A percentile compares a stretch with the other conserved stretches of the same genome.
Conservation (phyloP, 2,113 vertebrate species). For the Cyanoderma ruficeps region DNA sequence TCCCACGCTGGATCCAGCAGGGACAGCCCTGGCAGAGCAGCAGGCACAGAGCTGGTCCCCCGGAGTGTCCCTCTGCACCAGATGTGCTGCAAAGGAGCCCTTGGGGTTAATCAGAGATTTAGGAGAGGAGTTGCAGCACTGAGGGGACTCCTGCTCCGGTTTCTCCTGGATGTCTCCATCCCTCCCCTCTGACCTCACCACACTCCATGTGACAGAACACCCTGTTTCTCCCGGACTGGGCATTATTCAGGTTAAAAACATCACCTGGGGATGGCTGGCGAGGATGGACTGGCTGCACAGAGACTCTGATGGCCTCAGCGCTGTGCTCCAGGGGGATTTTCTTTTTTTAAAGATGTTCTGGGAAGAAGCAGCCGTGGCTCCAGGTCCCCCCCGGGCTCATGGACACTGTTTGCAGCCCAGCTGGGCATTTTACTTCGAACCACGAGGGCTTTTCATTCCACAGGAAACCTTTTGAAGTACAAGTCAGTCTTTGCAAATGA, state of each 20-base stretch:
- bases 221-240: background rate
- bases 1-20: fast-evolving
- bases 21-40: background rate
- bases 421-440: background rate
- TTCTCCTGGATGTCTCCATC: background rate
- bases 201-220: fast-evolving
- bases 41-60: fast-evolving
- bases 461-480: slow-evolving; percentile 16
- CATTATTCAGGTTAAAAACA: background rate
- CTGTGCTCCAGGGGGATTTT: background rate
- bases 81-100: background rate
- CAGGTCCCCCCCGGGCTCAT: background rate
- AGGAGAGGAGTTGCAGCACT: background rate
- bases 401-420: background rate
- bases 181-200: background rate
- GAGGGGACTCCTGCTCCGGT: background rate
- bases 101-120: background rate
- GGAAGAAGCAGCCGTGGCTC: background rate
- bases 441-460: slow-evolving; percentile 9
- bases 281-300: background rate
- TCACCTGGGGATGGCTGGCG: background rate
- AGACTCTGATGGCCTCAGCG: background rate
- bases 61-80: fast-evolving
- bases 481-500: background rate
- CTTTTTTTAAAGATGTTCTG: background rate